A percentile compares a stretch with the other conserved stretches of the same genome.
These are phyloP conservation scores for Phortica variegata DNA, from an alignment of 1,140 invertebrate species.

Conservation along the genomic window DNA sequence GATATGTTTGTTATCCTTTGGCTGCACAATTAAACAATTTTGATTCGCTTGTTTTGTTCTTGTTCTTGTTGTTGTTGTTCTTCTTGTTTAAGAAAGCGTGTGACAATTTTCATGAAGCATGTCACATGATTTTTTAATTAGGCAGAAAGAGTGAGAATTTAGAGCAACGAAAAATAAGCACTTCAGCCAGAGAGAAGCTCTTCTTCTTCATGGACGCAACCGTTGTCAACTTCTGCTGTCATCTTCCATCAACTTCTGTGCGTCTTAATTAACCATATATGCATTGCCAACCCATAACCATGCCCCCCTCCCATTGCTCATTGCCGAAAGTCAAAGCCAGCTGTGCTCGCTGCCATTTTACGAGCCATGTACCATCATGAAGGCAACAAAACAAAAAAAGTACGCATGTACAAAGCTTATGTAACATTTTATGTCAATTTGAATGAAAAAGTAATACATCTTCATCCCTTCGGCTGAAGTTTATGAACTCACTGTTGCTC, in stretches of 20 bases:
- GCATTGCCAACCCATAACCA: too few species aligned
- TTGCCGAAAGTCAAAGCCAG: constrained; percentile 22
- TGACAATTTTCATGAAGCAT: too few species aligned
- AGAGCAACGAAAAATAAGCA: too few species aligned
- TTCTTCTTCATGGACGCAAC: background rate
- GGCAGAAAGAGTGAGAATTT: too few species aligned
- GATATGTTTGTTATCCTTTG: constrained; percentile 52
- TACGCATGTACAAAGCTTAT: constrained; percentile 32
- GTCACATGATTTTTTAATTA: too few species aligned
- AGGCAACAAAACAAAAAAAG: constrained; percentile 3
- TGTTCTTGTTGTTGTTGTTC: constrained; percentile 22
- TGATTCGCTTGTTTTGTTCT: constrained; percentile 23
- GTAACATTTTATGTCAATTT: constrained; percentile 54
- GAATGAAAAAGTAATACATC: constrained; percentile 52
- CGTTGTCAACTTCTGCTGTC: background rate
- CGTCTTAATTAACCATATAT: too few species aligned
- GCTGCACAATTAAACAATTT: constrained; percentile 54
- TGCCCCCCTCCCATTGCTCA: too few species aligned
- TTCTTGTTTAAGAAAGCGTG: background rate
- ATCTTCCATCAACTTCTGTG: constrained; percentile 46
- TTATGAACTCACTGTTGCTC: constrained; percentile 53
- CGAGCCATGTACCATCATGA: too few species aligned
- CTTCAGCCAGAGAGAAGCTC: background rate
- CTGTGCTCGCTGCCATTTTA: constrained; percentile 17
- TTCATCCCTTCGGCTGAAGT: constrained; percentile 49